Evolutionary conservation across 2,797 vertebrate species (phyloP).

Genomic region (Pangasius macronema): DNA sequence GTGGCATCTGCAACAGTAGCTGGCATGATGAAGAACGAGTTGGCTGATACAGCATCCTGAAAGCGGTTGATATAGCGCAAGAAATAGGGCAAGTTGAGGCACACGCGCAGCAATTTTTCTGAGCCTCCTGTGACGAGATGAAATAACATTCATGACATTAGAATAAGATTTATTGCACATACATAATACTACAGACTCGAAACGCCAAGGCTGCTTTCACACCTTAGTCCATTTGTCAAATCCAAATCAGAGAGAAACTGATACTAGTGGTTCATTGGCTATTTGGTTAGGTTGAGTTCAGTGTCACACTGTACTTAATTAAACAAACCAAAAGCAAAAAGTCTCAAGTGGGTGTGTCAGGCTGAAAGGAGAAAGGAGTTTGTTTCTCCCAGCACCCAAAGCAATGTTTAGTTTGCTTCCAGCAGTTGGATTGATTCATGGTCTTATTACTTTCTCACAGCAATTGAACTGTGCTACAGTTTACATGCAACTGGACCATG

Average conservation of each 20-base stretch:
- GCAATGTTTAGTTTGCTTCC: background rate
- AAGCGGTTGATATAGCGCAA: conserved; percentile 98
- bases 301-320: background rate
- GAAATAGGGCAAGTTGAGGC: conserved; percentile 97
- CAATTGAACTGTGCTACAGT: background rate
- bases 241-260: background rate
- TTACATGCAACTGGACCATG: background rate
- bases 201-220: background rate
- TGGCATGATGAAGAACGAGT: conserved; percentile 99
- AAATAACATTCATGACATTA: background rate
- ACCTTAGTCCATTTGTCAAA: background rate
- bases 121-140: conserved; percentile 83
- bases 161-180: background rate
- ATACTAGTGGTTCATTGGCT: background rate
- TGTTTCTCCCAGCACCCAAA: background rate
- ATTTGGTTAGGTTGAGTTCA: too few relatives aligned
- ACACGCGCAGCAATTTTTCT: conserved; percentile 94
- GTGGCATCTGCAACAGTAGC: conserved; percentile 97
- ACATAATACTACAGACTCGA: background rate
- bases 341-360: background rate
- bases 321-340: background rate
- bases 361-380: background rate
- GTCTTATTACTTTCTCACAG: background rate
- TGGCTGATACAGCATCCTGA: conserved; percentile 95
- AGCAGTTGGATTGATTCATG: background rate